Base-by-base conservation (phyloP, 2,113 vertebrate genomes). In the Mesitornis unicolor region DNA sequence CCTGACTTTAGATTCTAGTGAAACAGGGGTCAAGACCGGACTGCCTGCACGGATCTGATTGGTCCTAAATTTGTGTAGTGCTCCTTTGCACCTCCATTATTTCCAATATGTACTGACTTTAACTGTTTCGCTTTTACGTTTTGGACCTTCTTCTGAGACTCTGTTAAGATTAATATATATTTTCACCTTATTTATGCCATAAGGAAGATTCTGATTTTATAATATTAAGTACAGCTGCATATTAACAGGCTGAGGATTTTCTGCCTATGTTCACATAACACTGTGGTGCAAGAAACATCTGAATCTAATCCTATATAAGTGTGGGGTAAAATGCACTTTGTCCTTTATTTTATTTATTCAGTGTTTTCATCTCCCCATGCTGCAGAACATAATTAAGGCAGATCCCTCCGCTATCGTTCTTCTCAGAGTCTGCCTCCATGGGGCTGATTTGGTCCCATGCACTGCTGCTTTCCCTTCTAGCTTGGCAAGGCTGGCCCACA, bases 351-450 rank as follows among this genome's bases (percentile, higher is more conserved):
- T 78, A 29, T 26, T 84, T 79, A 13, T 40, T 75, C 38, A 18
- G 16, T 8, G 16, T 45, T 63, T 74, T 56, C 28, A 31, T 25
- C 40, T 89, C 31, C 40, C 25, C 10, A 26, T 65, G 45, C 36
- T 76, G 69, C 33, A 65, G 45, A 59, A 43, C 7, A 17, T 31
- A 5, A 43, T 86, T 31, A 89, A 70, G 26, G n/a, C 35, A 77
- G 64, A 71, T 65, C 33, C 15, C 33, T 71, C 28, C 5, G 1
- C 38, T 64, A 0, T 9, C 0, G 0, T 13, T 67, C 29, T 53
- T 20, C 33, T 78, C 7, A 19, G 20, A 38, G 33, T 51, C 51
- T 84, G 64, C 36, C 42, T 50, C 33, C 2, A 0, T 60, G 67
- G 26, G 28, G 22, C 28, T 2, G 20, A 6, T 25, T 79, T 71